Evolutionary conservation across 2,113 vertebrate genomes (phyloP).

Genomic region (Gobius niger): DNA sequence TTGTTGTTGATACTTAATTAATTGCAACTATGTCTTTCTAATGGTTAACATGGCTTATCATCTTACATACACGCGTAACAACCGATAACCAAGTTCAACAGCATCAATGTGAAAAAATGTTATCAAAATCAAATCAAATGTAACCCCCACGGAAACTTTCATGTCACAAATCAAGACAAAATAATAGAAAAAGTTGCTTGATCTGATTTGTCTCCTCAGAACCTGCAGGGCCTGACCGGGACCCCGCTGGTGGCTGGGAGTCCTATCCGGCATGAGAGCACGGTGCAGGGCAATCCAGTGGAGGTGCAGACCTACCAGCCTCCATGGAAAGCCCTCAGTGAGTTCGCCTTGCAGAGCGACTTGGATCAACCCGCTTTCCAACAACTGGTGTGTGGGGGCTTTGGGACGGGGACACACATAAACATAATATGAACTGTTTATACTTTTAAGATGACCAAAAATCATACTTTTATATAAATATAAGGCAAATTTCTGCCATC

Average conservation of each 20-base stretch:
- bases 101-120: constrained; percentile 1
- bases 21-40: neutral
- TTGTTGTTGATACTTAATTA: constrained; percentile 12
- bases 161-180: constrained; percentile 1
- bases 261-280: constrained; percentile 87
- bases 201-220: constrained; percentile 63
- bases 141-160: neutral
- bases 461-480: no score
- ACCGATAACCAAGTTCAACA: neutral
- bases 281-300: constrained; percentile 85
- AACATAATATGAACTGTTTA: neutral
- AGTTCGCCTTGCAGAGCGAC: constrained; percentile 91
- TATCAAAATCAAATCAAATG: neutral
- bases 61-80: neutral
- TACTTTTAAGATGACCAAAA: neutral
- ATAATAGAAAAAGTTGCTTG: neutral
- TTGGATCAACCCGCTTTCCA: constrained; percentile 90
- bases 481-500: no score
- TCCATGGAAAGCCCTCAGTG: constrained; percentile 92
- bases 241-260: constrained; percentile 89
- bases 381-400: constrained; percentile 81
- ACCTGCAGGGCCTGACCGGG: constrained; percentile 89
- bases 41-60: constrained; percentile 1
- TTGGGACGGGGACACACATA: neutral
- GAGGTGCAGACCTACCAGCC: constrained; percentile 95